phyloP scores from a whole-genome alignment of 2,888 invertebrate species.

The Caenorhabditis panamensis region DNA sequence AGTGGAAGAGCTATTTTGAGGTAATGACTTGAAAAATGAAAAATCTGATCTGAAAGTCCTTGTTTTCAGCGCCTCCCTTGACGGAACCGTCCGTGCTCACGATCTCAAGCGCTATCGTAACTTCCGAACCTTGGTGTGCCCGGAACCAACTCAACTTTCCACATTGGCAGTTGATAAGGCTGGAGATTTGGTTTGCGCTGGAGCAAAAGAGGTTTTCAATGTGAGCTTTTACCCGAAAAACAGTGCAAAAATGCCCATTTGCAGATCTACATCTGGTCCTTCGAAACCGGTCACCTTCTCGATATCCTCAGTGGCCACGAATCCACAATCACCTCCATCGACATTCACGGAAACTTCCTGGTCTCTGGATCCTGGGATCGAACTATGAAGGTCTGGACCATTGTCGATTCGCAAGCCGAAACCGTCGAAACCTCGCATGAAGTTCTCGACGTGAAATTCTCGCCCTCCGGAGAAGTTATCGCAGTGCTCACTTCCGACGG shows the following conservation, averaged over 20 bases:
- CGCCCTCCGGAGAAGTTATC: conserved; percentile 93
- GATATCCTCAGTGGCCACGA: conserved; percentile 94
- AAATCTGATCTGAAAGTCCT: too few species aligned
- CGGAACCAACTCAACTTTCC: conserved; percentile 92
- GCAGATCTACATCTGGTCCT: conserved; percentile 95
- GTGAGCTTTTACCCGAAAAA: conserved; percentile 51
- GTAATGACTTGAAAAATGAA: too few species aligned
- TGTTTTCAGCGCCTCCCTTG: conserved; percentile 87
- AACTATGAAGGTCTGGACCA: conserved; percentile 74
- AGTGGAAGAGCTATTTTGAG: conserved; percentile 93
- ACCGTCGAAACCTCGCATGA: conserved; percentile 67
- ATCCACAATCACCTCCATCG: conserved; percentile 90
- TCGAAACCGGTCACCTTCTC: conserved; percentile 92
- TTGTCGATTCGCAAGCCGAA: conserved; percentile 65
- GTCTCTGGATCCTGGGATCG: conserved; percentile 95
- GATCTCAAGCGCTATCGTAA: conserved; percentile 91
- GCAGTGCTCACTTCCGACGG: conserved; percentile 94
- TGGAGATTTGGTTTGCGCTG: conserved; percentile 94
- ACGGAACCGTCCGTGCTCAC: conserved; percentile 96
- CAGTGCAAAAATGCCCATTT: too few species aligned
- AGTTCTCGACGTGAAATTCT: conserved; percentile 89
- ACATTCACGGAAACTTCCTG: conserved; percentile 86
- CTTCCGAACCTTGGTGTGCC: conserved; percentile 95
- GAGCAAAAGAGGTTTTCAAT: conserved; percentile 91
- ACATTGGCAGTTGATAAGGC: conserved; percentile 90